A percentile compares a stretch with the other conserved stretches of the same genome.
Evolutionary conservation across 1,140 invertebrate genomes (phyloP).

Genomic region (Hyles euphorbiae): DNA sequence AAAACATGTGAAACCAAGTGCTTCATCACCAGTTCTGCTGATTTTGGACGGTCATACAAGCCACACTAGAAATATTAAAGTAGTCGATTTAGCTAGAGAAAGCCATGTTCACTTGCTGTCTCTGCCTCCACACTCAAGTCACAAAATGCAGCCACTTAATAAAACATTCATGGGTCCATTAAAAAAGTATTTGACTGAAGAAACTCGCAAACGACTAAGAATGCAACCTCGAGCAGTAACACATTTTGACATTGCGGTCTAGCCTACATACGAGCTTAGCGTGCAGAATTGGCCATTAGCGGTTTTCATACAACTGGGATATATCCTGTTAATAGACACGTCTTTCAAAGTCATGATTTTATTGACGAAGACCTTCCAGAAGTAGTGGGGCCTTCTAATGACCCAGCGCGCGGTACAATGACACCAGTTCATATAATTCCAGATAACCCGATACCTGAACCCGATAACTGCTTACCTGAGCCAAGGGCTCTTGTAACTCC

Average conservation of each 20-base stretch:
- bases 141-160: too few species aligned
- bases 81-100: too few species aligned
- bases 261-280: slow-evolving; percentile 17
- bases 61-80: too few species aligned
- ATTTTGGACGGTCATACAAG: too few species aligned
- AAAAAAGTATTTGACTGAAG: too few species aligned
- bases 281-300: slow-evolving; percentile 20
- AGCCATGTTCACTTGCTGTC: too few species aligned
- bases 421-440: slow-evolving; percentile 16
- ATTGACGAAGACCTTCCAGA: slow-evolving; percentile 11
- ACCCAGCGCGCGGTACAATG: slow-evolving; percentile 19
- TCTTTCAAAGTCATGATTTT: slow-evolving; percentile 12
- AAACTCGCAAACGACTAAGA: too few species aligned
- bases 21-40: too few species aligned
- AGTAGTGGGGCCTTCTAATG: slow-evolving; percentile 20
- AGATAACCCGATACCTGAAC: not conserved
- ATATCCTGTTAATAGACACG: slow-evolving; percentile 16
- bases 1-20: too few species aligned
- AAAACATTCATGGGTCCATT: too few species aligned
- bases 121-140: too few species aligned
- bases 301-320: slow-evolving; percentile 22
- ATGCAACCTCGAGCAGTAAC: too few species aligned
- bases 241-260: not conserved
- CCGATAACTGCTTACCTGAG: slow-evolving; percentile 24
- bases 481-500: slow-evolving; percentile 21